Evolutionary conservation across 2,797 vertebrate genomes (phyloP), one percentile per base, ranked within the genome.

Genomic region (Urocyon cinereoargenteus): DNA sequence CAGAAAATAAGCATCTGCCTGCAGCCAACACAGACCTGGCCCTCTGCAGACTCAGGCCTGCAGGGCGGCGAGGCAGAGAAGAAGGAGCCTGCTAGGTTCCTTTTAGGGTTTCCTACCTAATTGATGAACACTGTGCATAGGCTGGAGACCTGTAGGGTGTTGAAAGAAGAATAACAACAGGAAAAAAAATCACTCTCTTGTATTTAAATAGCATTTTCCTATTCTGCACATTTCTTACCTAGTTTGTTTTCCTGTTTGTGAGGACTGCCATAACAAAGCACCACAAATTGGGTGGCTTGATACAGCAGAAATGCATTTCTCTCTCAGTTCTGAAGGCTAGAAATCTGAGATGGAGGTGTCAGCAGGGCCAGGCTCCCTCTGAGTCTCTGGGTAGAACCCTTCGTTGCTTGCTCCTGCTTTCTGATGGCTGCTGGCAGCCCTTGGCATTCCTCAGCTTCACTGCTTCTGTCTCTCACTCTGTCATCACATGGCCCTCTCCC

Each of bases 141-240:
- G 36, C 62, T 64, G 26, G 40, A 53, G 51, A 93, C 68, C 28
- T 3, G n/a, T 3, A 36, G 55, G 31, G 7, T 73, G 21, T 2
- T 31, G 31, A 93, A 93, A 90, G 36, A 72, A 94, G 95, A 90
- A 64, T 45, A 84, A 68, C 51, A 36, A 59, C 24, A 81, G 18
- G 24, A 6, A 49, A 86, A 79, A 86, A 57, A 12, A 36, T 77
- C 53, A 28, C 28, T 90, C 55, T 57, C 62, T 93, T 81, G 55
- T 78, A 59, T 86, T 93, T 85, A 40, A 83, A 28, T 22, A 82
- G 21, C 11, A 26, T 26, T 92, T 59, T 22, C 6, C 6, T 88
- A 28, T 45, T 92, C 57, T n/a, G n/a, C 34, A 53, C 26, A n/a
- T 86, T 78, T 81, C 28, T 73, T 85, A 19, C 19, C 51, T 73